These are phyloP conservation scores for Hylia prasina DNA, from an alignment of 2,113 vertebrate genomes.

Conservation along the genomic window DNA sequence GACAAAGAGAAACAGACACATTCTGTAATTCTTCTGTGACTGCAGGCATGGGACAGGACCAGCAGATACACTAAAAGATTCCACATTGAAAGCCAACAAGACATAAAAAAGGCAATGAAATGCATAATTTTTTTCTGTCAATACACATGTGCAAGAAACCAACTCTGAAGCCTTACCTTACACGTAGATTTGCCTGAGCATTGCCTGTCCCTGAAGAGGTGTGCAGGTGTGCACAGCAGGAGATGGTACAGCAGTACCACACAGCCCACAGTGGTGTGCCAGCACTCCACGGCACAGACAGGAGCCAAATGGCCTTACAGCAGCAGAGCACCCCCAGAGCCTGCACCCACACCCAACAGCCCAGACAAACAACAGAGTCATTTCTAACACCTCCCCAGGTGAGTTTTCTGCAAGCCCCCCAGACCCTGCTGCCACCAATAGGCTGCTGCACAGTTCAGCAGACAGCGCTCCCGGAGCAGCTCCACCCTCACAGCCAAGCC, in stretches of 20 bases:
- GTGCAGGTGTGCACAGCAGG: neutral
- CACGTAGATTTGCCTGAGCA: neutral
- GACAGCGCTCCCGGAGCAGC: rapidly evolving
- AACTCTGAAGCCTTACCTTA: neutral
- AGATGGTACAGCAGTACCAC: rapidly evolving
- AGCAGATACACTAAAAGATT: neutral
- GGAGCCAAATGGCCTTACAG: rapidly evolving
- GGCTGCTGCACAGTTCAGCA: rapidly evolving
- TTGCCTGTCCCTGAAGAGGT: rapidly evolving
- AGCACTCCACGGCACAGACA: rapidly evolving
- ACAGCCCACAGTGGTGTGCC: rapidly evolving
- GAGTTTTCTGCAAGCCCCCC: rapidly evolving
- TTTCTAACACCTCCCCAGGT: rapidly evolving
- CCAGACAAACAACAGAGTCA: neutral
- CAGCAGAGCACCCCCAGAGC: neutral
- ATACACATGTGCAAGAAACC: rapidly evolving
- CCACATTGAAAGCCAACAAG: rapidly evolving
- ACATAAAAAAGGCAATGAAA: neutral
- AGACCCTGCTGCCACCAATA: neutral
- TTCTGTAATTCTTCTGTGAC: neutral
- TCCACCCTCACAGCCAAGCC: neutral
- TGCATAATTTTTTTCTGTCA: rapidly evolving
- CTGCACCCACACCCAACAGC: too few species aligned
- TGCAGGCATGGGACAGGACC: neutral
- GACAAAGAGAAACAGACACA: neutral